Conservation (phyloP, 2,888 invertebrate species). For the Metacarcinus magister region DNA sequence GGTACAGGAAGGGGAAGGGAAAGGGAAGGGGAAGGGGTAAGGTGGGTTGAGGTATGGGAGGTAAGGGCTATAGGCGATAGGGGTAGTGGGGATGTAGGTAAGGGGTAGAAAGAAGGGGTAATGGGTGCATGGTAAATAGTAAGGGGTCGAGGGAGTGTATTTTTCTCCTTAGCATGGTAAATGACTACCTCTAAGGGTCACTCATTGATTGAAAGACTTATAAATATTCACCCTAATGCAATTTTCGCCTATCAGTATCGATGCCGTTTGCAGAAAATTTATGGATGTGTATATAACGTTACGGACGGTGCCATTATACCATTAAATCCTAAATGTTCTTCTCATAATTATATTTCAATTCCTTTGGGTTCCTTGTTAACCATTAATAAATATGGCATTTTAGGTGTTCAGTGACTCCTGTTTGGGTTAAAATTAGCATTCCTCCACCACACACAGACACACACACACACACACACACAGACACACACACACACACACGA, state of each 20-base stretch:
- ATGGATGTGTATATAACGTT: neutral
- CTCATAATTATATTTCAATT: neutral
- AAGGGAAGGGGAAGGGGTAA: neutral
- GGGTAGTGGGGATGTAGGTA: neutral
- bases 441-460: neutral
- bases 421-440: conserved; percentile 10
- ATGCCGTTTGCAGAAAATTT: neutral
- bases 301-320: neutral
- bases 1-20: neutral
- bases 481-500: neutral
- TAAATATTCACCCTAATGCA: neutral
- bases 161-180: neutral
- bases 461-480: neutral
- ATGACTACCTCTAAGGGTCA: neutral
- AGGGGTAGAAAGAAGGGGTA: neutral
- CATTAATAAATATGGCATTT: conserved; percentile 4
- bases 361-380: neutral
- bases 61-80: neutral
- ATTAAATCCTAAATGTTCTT: neutral
- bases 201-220: neutral
- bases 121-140: neutral
- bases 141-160: neutral
- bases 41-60: neutral
- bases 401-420: neutral
- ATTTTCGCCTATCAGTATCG: neutral